Conservation (phyloP, 2,797 vertebrate species). For the Thalassophryne amazonica region DNA sequence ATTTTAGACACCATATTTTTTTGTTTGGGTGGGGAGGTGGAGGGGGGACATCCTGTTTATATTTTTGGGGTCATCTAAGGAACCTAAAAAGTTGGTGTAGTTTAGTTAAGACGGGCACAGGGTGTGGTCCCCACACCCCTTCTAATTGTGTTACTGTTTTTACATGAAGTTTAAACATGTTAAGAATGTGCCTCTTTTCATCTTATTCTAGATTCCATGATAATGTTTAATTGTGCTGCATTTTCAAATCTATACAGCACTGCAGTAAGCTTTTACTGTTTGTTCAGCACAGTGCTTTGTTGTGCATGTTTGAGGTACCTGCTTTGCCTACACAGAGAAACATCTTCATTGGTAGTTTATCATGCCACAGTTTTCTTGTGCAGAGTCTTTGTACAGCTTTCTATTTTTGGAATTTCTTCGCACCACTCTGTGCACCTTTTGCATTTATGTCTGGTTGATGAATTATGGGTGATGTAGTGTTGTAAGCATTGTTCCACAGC, state of each 20-base stretch:
- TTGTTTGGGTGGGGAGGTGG: no score
- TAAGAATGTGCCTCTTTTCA: no score
- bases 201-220: no score
- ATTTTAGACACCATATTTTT: no score
- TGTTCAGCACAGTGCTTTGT: conserved; percentile 27
- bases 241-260: no score
- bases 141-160: no score
- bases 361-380: conserved; percentile 50
- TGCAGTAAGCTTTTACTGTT: conserved; percentile 1
- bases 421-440: conserved; percentile 68
- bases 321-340: conserved; percentile 39
- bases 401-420: conserved; percentile 68
- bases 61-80: no score
- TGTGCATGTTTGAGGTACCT: conserved; percentile 43
- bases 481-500: conserved; percentile 66
- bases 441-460: conserved; percentile 66
- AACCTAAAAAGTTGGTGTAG: no score
- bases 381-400: conserved; percentile 59
- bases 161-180: no score
- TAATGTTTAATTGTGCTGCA: background rate
- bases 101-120: no score
- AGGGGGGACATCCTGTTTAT: no score
- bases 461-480: conserved; percentile 74
- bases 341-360: conserved; percentile 55
- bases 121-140: no score